Evolutionary conservation across 2,888 invertebrate genomes (phyloP).

Genomic region (Tetanocera ferruginea): DNA sequence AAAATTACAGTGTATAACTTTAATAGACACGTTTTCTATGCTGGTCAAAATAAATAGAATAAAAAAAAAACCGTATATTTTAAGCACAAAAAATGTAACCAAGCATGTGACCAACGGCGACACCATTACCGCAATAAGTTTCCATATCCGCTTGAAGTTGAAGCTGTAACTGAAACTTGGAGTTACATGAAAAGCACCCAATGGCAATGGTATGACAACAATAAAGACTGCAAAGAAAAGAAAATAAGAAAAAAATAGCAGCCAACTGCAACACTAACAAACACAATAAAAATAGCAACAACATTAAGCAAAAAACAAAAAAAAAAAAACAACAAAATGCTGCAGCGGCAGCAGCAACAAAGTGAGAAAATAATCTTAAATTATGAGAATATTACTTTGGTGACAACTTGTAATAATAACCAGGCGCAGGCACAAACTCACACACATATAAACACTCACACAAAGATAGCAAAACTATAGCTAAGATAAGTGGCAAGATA

Average conservation of each 20-base stretch:
- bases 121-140: slow-evolving; percentile 47
- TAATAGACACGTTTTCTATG: background rate
- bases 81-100: slow-evolving; percentile 15
- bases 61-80: background rate
- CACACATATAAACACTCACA: background rate
- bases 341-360: slow-evolving; percentile 17
- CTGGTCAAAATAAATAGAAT: slow-evolving; percentile 6
- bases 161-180: background rate
- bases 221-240: background rate
- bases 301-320: background rate
- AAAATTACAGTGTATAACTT: background rate
- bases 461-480: slow-evolving; percentile 24
- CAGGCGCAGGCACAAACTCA: slow-evolving; percentile 26
- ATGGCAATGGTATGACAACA: background rate
- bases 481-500: slow-evolving; percentile 47
- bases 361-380: slow-evolving; percentile 55
- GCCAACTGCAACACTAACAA: background rate
- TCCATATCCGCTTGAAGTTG: slow-evolving; percentile 39
- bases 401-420: slow-evolving; percentile 57
- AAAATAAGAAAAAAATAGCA: too few relatives aligned
- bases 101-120: slow-evolving; percentile 43
- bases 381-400: slow-evolving; percentile 56
- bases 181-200: background rate
- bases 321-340: slow-evolving; percentile 23
- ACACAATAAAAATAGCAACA: slow-evolving; percentile 1